Evolutionary conservation across 2,113 vertebrate genomes (phyloP), one percentile per base, ranked within the genome.

Genomic region (Excalfactoria chinensis): DNA sequence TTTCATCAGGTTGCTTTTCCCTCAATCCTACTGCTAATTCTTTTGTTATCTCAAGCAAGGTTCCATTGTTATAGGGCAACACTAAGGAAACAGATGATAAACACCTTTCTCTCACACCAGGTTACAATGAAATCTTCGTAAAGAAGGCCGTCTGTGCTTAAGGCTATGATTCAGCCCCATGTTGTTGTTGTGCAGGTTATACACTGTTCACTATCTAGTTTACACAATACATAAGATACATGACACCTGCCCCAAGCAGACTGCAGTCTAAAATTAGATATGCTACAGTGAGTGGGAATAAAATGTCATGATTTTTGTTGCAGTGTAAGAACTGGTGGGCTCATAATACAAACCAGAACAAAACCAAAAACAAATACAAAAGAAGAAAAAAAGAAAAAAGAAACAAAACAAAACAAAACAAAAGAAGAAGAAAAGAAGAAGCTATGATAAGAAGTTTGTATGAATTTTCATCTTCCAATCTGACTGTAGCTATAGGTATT

Each of bases 171-270:
- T 20, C 58, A 70, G 22, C 13, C 40, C 75, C 17, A 20, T 80
- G 82, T 17, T 85, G n/a, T 64, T 88, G 17, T 76, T 92, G 11
- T 82, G 85, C 51, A 74, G 58, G 40, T 89, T 80, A 56, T 48
- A 35, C 6, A 6, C 30, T 17, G n/a, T 80, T 77, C 60, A 63
- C 68, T 55, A 63, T 46, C 9, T 25, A 46, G 66, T 89, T 70
- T 85, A 59, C 28, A 67, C 23, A 18, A 75, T 9, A 9, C 3
- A 5, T 67, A 34, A 78, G 35, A 93, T 59, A 82, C 63, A 40
- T 37, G 81, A 90, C 71, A 84, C 67, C 53, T 87, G 67, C 90
- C 84, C 63, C 71, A 76, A 93, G 93, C 88, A 92, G 35, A 90
- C 55, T 84, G 9, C 30, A 84, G 41, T 86, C 80, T 89, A 72